Conservation (phyloP, 2,888 invertebrate species). For the Rhopalosiphum nymphaeae region DNA sequence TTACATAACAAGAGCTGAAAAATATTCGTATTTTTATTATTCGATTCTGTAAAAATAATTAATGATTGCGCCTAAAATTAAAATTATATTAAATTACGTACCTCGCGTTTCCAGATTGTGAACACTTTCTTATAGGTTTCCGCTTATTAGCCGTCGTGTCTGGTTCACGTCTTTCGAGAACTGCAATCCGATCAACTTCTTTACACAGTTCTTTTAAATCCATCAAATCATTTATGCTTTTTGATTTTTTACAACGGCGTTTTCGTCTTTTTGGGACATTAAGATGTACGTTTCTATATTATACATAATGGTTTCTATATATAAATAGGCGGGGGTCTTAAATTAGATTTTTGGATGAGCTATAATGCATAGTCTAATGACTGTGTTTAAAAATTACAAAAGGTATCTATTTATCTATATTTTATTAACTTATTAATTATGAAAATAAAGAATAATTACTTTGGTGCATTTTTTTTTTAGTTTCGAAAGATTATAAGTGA, state of each 20-base stretch:
- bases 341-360: not conserved
- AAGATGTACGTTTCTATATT: not conserved
- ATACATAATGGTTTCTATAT: not conserved
- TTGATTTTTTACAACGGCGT: constrained; percentile 45
- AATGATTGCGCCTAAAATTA: not conserved
- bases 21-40: not conserved
- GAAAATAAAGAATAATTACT: not conserved
- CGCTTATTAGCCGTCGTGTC: not conserved
- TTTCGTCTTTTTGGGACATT: constrained; percentile 30
- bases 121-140: not conserved
- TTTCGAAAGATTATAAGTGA: not conserved
- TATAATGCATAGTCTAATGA: not conserved
- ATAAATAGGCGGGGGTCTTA: not conserved
- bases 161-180: constrained; percentile 39
- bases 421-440: not conserved
- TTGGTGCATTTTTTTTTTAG: not conserved
- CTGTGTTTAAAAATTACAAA: not conserved
- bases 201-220: constrained; percentile 60
- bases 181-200: constrained; percentile 57
- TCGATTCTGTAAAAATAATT: not conserved
- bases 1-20: not conserved
- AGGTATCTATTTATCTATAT: not conserved
- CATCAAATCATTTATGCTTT: constrained; percentile 53
- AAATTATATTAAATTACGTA: not conserved
- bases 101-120: not conserved